These are phyloP conservation scores for Polylopha cassiicola DNA, from an alignment of 2,888 invertebrate species.

Conservation along the genomic window DNA sequence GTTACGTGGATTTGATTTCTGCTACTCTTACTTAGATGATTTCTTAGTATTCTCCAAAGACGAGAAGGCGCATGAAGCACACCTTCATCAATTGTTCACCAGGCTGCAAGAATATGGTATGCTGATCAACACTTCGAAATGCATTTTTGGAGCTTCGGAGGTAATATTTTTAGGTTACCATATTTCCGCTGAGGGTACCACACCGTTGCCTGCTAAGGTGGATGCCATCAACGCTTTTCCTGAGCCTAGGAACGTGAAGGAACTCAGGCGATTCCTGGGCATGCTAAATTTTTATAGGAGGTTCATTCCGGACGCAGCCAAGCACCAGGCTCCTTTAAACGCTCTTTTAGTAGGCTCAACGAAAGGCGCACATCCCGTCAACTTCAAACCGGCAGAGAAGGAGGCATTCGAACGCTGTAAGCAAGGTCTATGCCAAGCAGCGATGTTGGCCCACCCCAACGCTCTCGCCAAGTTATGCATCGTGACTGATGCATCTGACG, in stretches of 20 bases:
- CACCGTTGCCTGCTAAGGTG: not conserved
- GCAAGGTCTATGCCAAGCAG: not conserved
- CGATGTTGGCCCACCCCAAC: constrained; percentile 7
- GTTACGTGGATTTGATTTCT: constrained; percentile 20
- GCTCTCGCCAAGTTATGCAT: too few relatives aligned
- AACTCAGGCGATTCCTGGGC: constrained; percentile 27
- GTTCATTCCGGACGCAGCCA: constrained; percentile 21
- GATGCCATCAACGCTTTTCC: constrained; percentile 3
- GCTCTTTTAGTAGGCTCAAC: constrained; percentile 2
- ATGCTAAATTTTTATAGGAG: constrained; percentile 22
- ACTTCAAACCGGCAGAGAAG: constrained; percentile 9
- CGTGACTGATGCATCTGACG: too few relatives aligned
- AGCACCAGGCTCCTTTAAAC: constrained; percentile 16
- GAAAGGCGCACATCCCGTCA: constrained; percentile 8
- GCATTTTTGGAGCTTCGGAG: constrained; percentile 1
- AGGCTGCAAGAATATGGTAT: constrained; percentile 1
- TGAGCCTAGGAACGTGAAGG: constrained; percentile 26
- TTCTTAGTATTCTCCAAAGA: constrained; percentile 30
- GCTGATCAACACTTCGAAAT: constrained; percentile 1
- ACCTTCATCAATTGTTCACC: constrained; percentile 7
- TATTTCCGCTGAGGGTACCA: not conserved
- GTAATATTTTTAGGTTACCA: constrained; percentile 2
- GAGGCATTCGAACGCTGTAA: constrained; percentile 4
- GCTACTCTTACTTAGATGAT: constrained; percentile 39
- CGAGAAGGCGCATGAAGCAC: constrained; percentile 8